Percentiles rank a stretch among this genome's conserved stretches.
phyloP scores from a whole-genome alignment of 2,888 invertebrate species.

The Cataglyphis albicans region DNA sequence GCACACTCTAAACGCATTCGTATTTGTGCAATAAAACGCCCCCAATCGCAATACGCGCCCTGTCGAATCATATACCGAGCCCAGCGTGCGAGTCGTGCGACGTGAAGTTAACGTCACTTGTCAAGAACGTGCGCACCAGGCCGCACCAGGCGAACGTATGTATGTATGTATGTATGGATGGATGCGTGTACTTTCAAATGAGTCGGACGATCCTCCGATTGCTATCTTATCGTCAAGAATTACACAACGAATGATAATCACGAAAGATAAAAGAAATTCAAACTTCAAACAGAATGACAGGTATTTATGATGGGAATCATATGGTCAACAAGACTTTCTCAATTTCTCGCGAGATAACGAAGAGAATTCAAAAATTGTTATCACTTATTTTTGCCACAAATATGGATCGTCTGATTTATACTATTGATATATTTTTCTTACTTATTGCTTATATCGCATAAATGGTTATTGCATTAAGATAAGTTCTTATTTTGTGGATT shows the following conservation, averaged over 20 bases:
- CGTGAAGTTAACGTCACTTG: slow-evolving; percentile 57
- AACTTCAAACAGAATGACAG: not conserved
- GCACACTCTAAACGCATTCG: not conserved
- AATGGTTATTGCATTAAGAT: too few relatives aligned
- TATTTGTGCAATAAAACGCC: slow-evolving; percentile 56
- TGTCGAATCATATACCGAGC: slow-evolving; percentile 24
- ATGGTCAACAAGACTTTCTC: not conserved
- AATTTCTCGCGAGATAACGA: not conserved
- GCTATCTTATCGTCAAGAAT: not conserved
- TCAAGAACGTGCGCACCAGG: slow-evolving; percentile 24
- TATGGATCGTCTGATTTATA: not conserved
- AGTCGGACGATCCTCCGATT: slow-evolving; percentile 3
- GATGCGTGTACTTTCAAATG: not conserved
- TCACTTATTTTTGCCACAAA: not conserved
- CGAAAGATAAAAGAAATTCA: slow-evolving; percentile 5
- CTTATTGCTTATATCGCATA: not conserved
- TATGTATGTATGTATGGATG: not conserved
- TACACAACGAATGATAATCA: not conserved
- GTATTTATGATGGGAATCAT: not conserved
- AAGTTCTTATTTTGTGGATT: not conserved
- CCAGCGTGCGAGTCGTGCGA: slow-evolving; percentile 4
- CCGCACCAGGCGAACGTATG: not conserved
- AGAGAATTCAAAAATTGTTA: too few relatives aligned
- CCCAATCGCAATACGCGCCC: slow-evolving; percentile 48
- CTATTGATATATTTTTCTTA: not conserved